These are phyloP conservation scores for Apamea crenata DNA, from an alignment of 2,888 invertebrate genomes.

Conservation along the genomic window DNA sequence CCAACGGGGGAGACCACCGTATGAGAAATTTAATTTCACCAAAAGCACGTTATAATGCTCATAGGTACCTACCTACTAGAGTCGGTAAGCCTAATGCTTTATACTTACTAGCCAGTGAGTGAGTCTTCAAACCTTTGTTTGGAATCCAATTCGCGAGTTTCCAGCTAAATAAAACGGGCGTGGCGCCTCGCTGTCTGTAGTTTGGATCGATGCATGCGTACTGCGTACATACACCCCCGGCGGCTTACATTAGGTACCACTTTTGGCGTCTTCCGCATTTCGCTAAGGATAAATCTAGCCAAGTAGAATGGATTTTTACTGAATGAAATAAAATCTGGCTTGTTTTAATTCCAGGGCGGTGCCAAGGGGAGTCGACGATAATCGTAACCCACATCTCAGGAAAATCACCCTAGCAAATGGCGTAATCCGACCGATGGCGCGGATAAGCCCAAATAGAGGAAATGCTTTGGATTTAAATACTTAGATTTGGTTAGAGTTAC, in stretches of 20 bases:
- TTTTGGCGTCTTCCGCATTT: conserved; percentile 16
- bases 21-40: not conserved
- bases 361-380: not conserved
- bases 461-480: conserved; percentile 21
- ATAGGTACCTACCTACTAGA: not conserved
- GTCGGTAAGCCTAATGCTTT: not conserved
- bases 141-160: conserved; percentile 24
- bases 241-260: conserved; percentile 21
- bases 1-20: too few relatives aligned
- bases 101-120: not conserved
- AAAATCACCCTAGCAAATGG: conserved; percentile 40
- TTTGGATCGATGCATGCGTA: conserved; percentile 59
- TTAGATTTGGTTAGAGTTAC: not conserved
- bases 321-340: not conserved
- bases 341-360: conserved; percentile 13
- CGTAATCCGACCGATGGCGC: conserved; percentile 39
- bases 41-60: not conserved
- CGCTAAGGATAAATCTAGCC: not conserved
- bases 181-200: conserved; percentile 62
- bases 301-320: not conserved
- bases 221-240: conserved; percentile 48
- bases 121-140: conserved; percentile 28
- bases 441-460: conserved; percentile 23
- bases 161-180: conserved; percentile 52
- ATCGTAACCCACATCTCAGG: conserved; percentile 30